phyloP scores from a whole-genome alignment of 2,888 invertebrate species.

The Orgyia antiqua region DNA sequence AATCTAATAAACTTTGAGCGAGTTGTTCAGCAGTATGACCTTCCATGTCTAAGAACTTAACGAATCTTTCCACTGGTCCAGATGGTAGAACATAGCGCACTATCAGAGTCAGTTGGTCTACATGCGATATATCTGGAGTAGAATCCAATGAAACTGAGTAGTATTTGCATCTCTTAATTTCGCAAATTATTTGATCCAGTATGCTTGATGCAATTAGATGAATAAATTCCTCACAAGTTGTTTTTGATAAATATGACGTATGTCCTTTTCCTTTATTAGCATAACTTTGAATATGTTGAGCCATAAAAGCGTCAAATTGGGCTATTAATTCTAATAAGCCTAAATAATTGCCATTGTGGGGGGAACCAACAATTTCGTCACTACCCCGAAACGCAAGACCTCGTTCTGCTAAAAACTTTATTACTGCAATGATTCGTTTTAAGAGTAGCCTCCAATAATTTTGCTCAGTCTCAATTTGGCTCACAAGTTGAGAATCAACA shows the following conservation, averaged over 20 bases:
- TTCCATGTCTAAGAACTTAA: background rate
- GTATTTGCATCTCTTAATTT: background rate
- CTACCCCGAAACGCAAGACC: constrained; percentile 7
- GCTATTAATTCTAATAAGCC: constrained; percentile 1
- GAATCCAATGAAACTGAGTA: constrained; percentile 1
- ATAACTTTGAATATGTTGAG: constrained; percentile 3
- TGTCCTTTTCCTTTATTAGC: constrained; percentile 5
- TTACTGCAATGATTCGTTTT: constrained; percentile 2
- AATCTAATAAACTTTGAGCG: background rate
- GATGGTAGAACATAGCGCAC: background rate
- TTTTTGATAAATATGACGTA: constrained; percentile 6
- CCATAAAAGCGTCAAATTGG: constrained; percentile 4
- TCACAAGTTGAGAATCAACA: background rate
- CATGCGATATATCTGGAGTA: constrained; percentile 1
- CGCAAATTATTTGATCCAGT: too few species aligned
- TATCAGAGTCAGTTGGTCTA: constrained; percentile 1
- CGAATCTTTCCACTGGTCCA: background rate
- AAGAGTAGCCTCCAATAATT: constrained; percentile 2
- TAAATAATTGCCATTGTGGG: constrained; percentile 8
- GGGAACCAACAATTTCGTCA: constrained; percentile 5
- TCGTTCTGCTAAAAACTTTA: constrained; percentile 7
- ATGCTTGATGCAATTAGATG: constrained; percentile 3
- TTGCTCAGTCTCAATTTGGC: background rate
- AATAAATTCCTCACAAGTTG: constrained; percentile 4
- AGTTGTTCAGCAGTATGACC: background rate